phyloP scores from a whole-genome alignment of 2,113 vertebrate species.

The Chitala chitala region DNA sequence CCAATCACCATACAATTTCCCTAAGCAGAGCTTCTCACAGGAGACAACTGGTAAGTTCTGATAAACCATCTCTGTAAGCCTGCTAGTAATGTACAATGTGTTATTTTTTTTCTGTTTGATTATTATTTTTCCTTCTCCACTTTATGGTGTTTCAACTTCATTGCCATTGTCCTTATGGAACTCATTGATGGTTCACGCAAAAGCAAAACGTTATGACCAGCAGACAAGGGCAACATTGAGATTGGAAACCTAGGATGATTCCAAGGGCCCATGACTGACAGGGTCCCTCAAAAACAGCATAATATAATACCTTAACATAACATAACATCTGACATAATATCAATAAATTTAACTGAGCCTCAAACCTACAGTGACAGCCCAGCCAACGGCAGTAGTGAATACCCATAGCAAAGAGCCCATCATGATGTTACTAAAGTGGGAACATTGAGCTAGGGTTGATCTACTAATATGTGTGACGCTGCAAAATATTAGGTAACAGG shows the following conservation, averaged over 20 bases:
- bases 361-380: too few relatives aligned
- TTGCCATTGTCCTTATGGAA: neutral
- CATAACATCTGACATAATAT: too few relatives aligned
- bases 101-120: neutral
- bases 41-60: neutral
- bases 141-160: neutral
- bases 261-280: too few relatives aligned
- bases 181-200: neutral
- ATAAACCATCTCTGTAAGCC: neutral
- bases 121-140: neutral
- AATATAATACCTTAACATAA: too few relatives aligned
- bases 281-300: too few relatives aligned
- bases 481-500: neutral
- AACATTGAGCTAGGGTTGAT: neutral
- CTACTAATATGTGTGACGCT: neutral
- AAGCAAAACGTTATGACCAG: neutral
- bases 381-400: constrained; percentile 7
- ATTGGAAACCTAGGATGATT: too few relatives aligned
- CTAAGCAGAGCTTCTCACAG: neutral
- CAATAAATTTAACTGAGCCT: too few relatives aligned
- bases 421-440: neutral
- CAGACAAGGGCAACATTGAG: too few relatives aligned
- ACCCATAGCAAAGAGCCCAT: neutral
- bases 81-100: neutral
- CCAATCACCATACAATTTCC: neutral